Conservation (phyloP, 2,113 vertebrate genomes). For the Stegostoma tigrinum region DNA sequence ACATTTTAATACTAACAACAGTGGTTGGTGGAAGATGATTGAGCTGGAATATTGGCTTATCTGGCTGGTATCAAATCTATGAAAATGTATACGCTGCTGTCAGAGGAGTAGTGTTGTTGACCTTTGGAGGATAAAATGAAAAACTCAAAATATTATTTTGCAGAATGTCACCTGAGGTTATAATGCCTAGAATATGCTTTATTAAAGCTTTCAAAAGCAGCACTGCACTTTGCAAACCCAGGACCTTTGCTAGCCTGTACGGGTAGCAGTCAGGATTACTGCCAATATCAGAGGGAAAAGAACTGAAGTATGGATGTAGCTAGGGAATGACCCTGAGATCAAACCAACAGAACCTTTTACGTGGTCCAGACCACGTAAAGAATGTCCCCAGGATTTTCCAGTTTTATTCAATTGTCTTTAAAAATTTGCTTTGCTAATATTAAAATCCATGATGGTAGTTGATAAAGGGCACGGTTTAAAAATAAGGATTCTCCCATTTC, state of each 20-base stretch:
- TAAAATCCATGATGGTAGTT: background rate
- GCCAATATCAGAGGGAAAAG: background rate
- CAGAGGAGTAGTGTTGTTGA: background rate
- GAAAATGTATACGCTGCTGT: background rate
- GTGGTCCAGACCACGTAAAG: background rate
- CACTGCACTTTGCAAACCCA: background rate
- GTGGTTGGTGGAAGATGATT: background rate
- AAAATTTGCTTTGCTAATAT: background rate
- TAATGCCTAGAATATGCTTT: background rate
- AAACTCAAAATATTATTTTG: background rate
- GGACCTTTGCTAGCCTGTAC: background rate
- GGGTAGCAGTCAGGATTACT: background rate
- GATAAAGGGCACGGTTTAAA: too few species aligned
- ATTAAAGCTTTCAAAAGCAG: background rate
- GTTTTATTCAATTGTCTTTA: background rate
- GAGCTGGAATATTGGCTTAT: background rate
- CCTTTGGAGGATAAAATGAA: background rate
- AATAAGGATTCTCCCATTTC: too few species aligned
- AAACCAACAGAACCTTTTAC: background rate
- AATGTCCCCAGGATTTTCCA: background rate
- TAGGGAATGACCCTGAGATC: background rate
- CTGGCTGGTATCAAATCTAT: background rate
- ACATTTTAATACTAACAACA: background rate
- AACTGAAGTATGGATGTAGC: background rate
- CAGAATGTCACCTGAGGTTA: background rate